Percentiles rank a stretch among this genome's conserved stretches.
Conservation (phyloP, 2,888 invertebrate species). For the Aproaerema taeniolella region DNA sequence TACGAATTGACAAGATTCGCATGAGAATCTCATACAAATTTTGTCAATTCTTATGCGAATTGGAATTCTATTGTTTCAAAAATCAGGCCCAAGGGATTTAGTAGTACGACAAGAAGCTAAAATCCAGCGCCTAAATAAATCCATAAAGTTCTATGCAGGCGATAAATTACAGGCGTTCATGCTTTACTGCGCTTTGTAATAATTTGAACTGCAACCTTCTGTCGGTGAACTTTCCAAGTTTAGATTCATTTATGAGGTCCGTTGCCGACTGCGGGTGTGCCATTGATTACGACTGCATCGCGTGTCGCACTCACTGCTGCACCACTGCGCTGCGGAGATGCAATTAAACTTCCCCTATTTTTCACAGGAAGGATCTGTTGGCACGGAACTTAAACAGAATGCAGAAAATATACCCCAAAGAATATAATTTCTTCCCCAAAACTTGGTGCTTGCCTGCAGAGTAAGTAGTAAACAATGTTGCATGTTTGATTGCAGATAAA, state of each 20-base stretch:
- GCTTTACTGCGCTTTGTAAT: too few species aligned
- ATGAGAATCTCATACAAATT: too few species aligned
- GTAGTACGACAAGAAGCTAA: too few species aligned
- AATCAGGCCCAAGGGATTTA: too few species aligned
- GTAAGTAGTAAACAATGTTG: constrained; percentile 70
- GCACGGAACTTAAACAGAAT: constrained; percentile 94
- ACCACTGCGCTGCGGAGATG: constrained; percentile 2
- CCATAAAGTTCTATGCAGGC: too few species aligned
- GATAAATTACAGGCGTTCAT: too few species aligned
- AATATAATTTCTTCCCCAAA: constrained; percentile 95
- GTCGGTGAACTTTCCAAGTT: not conserved
- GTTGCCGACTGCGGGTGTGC: constrained; percentile 3
- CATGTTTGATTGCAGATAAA: too few species aligned
- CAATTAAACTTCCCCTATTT: constrained; percentile 10
- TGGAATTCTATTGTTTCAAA: too few species aligned
- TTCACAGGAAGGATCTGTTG: constrained; percentile 87
- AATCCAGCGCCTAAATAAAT: too few species aligned
- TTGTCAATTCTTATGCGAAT: too few species aligned
- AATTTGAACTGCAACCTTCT: too few species aligned
- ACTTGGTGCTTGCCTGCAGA: constrained; percentile 96
- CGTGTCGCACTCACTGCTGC: constrained; percentile 3
- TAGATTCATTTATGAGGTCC: not conserved
- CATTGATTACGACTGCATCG: constrained; percentile 7
- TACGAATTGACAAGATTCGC: too few species aligned
- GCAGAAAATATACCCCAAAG: constrained; percentile 91